These are phyloP conservation scores for Macrosoma leucophasiata DNA, from an alignment of 2,888 invertebrate species.

Conservation along the genomic window DNA sequence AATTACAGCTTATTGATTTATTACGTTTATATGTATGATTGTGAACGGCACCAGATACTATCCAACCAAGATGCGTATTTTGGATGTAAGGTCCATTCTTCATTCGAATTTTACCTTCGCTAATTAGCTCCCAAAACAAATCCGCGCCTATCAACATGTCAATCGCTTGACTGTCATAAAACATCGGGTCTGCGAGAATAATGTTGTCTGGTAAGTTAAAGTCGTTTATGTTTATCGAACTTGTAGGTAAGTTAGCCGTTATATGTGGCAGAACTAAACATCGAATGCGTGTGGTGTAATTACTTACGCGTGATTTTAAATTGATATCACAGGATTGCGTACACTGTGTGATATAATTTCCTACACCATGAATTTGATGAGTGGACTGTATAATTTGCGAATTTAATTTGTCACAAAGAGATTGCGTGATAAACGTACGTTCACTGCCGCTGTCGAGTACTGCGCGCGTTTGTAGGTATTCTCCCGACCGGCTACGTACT, in stretches of 20 bases:
- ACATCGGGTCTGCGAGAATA: slow-evolving; percentile 17
- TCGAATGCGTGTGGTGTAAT: slow-evolving; percentile 11
- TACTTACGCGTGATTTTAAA: slow-evolving; percentile 12
- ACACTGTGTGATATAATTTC: slow-evolving; percentile 17
- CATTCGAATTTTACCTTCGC: slow-evolving; percentile 17
- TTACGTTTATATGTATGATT: slow-evolving; percentile 6
- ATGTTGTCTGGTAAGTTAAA: slow-evolving; percentile 14
- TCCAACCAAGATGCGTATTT: slow-evolving; percentile 21
- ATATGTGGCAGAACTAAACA: slow-evolving; percentile 15
- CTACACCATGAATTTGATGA: slow-evolving; percentile 19
- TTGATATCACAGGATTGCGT: slow-evolving; percentile 20
- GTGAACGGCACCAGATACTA: slow-evolving; percentile 18
- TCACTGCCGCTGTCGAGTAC: slow-evolving; percentile 26
- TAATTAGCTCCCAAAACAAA: slow-evolving; percentile 23
- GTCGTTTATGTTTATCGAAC: not conserved
- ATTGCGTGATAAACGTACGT: slow-evolving; percentile 20
- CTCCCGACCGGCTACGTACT: slow-evolving; percentile 3
- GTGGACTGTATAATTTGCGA: slow-evolving; percentile 25
- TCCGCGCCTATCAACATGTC: slow-evolving; percentile 24
- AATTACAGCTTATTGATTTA: slow-evolving; percentile 9
- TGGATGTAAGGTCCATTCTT: slow-evolving; percentile 22
- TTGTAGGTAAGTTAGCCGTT: slow-evolving; percentile 5
- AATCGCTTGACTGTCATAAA: slow-evolving; percentile 9
- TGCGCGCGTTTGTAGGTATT: slow-evolving; percentile 8
- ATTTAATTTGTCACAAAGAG: slow-evolving; percentile 19